Evolutionary conservation across 2,888 invertebrate genomes (phyloP).

Genomic region (Tanytarsus gracilentus): DNA sequence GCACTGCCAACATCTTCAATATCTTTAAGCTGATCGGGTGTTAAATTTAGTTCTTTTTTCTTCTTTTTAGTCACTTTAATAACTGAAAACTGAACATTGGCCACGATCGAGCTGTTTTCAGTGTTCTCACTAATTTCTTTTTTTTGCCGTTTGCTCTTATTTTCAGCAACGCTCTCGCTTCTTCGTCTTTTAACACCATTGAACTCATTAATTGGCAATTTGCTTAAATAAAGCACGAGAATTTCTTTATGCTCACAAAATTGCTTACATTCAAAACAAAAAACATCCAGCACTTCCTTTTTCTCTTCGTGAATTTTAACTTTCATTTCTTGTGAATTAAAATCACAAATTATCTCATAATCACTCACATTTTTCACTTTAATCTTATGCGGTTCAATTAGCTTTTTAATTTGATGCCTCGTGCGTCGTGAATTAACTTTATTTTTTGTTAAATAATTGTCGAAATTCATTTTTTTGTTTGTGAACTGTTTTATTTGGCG

Average conservation of each 20-base stretch:
- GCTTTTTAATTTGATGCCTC: no score
- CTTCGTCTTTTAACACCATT: neutral
- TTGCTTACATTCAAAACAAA: neutral
- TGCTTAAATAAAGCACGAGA: neutral
- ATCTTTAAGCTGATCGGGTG: neutral
- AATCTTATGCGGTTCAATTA: neutral
- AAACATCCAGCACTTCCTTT: neutral
- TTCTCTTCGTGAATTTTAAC: neutral
- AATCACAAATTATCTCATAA: neutral
- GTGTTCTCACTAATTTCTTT: no score
- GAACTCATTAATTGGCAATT: neutral
- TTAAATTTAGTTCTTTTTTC: neutral
- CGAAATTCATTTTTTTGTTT: no score
- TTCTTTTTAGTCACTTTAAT: neutral
- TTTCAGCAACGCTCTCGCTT: no score
- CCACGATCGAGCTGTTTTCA: neutral
- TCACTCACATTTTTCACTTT: neutral
- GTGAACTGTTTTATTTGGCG: no score
- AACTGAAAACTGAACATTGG: neutral
- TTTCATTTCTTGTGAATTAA: neutral
- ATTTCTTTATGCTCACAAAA: constrained; percentile 4
- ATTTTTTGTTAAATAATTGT: no score
- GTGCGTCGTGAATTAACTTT: no score
- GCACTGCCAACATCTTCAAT: neutral
- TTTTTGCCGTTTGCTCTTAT: no score